These are phyloP conservation scores for Cistogaster globosa DNA, from an alignment of 2,888 invertebrate genomes.

Conservation along the genomic window DNA sequence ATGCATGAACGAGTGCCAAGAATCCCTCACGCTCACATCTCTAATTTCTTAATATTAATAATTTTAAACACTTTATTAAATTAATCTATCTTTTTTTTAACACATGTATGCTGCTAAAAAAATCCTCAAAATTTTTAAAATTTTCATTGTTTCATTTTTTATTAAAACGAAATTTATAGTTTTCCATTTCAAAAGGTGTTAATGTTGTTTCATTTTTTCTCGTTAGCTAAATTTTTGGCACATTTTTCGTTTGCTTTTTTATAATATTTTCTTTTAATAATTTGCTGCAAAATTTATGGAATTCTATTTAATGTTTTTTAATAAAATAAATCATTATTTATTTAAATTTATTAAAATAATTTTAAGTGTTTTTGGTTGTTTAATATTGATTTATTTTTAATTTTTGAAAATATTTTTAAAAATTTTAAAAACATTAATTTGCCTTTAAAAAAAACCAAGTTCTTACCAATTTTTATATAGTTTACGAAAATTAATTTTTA, in stretches of 20 bases:
- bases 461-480: neutral
- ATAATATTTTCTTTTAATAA: conserved; percentile 15
- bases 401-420: neutral
- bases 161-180: conserved; percentile 33
- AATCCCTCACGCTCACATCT: too few species aligned
- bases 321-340: conserved; percentile 49
- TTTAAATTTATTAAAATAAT: neutral
- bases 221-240: neutral
- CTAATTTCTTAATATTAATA: too few species aligned
- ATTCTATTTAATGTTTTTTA: conserved; percentile 20
- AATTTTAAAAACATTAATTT: neutral
- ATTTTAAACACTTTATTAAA: too few species aligned
- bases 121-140: too few species aligned
- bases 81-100: too few species aligned
- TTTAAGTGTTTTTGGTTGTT: conserved; percentile 57
- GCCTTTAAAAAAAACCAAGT: neutral
- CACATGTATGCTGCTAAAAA: too few species aligned
- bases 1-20: too few species aligned
- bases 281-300: conserved; percentile 44
- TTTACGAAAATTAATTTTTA: too few species aligned
- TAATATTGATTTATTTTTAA: conserved; percentile 37
- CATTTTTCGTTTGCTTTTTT: conserved; percentile 16
- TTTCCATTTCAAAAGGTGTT: conserved; percentile 55
- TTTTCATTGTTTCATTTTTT: neutral
- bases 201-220: conserved; percentile 26